Conservation (phyloP, 2,888 invertebrate species). For the Archaeoteleia sp. region DNA sequence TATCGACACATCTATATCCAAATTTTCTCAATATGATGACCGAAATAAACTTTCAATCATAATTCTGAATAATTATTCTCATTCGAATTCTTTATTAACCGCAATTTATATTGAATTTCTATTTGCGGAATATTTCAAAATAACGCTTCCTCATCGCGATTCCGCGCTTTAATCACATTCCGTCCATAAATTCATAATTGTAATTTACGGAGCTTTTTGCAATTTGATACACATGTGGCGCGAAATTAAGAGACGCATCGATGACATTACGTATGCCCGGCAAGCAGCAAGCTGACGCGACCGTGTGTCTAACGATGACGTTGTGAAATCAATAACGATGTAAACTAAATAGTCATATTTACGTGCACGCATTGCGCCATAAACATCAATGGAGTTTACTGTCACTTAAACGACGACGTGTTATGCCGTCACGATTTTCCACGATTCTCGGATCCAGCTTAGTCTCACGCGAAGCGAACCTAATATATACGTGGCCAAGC, state of each 20-base stretch:
- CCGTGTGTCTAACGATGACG: background rate
- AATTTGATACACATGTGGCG: slow-evolving; percentile 4
- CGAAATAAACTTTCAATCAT: background rate
- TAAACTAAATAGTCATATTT: background rate
- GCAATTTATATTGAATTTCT: background rate
- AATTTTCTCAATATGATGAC: slow-evolving; percentile 2
- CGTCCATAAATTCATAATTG: slow-evolving; percentile 11
- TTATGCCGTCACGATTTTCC: slow-evolving; percentile 13
- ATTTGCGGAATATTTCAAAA: background rate
- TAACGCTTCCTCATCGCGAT: slow-evolving; percentile 11
- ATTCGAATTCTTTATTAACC: slow-evolving; percentile 2
- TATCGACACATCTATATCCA: background rate
- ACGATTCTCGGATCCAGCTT: slow-evolving; percentile 15
- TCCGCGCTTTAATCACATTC: slow-evolving; percentile 11
- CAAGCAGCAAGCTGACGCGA: background rate
- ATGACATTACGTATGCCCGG: slow-evolving; percentile 3
- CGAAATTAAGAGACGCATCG: slow-evolving; percentile 12
- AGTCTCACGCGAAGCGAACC: slow-evolving; percentile 29
- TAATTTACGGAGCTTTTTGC: slow-evolving; percentile 16
- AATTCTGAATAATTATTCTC: background rate
- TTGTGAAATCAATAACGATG: slow-evolving; percentile 10
- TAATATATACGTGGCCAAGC: slow-evolving; percentile 45
- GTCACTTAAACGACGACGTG: background rate
- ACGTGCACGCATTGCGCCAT: background rate
- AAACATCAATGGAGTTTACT: too few species aligned